A percentile compares a stretch with the other conserved stretches of the same genome.
phyloP scores from a whole-genome alignment of 2,113 vertebrate genomes.

The Onychorhynchus coronatus region DNA sequence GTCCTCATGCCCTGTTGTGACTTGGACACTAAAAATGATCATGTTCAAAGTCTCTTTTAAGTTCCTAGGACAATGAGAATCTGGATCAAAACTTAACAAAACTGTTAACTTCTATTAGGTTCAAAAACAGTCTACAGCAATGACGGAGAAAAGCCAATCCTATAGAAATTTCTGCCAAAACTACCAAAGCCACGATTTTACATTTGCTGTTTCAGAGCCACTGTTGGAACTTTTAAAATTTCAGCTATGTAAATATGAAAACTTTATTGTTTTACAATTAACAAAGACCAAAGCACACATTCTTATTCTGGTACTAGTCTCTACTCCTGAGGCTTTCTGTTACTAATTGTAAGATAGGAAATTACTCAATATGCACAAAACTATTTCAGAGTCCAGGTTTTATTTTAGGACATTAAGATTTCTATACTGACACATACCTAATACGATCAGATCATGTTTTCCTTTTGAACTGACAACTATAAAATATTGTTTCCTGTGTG shows the following conservation, averaged over 20 bases:
- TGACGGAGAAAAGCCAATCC: not conserved
- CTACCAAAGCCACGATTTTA: not conserved
- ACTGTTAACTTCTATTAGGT: not conserved
- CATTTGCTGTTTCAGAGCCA: not conserved
- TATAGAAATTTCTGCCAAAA: not conserved
- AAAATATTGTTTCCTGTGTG: not conserved
- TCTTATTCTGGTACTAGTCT: not conserved
- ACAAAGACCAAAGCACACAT: not conserved
- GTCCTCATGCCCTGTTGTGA: not conserved
- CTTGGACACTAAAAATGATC: not conserved
- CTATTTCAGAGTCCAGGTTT: not conserved
- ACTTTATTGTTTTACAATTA: not conserved
- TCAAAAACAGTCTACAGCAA: not conserved
- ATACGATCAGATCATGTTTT: not conserved
- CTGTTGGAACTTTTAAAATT: not conserved
- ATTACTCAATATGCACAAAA: not conserved
- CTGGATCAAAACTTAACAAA: not conserved
- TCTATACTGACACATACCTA: not conserved
- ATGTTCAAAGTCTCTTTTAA: not conserved
- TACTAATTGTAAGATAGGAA: not conserved
- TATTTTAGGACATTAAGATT: not conserved
- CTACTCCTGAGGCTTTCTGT: not conserved
- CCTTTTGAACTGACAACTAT: not conserved
- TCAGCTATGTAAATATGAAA: not conserved
- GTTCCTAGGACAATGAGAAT: not conserved